phyloP scores from a whole-genome alignment of 23 tunicate genomes.

The Phallusia fumigata region DNA sequence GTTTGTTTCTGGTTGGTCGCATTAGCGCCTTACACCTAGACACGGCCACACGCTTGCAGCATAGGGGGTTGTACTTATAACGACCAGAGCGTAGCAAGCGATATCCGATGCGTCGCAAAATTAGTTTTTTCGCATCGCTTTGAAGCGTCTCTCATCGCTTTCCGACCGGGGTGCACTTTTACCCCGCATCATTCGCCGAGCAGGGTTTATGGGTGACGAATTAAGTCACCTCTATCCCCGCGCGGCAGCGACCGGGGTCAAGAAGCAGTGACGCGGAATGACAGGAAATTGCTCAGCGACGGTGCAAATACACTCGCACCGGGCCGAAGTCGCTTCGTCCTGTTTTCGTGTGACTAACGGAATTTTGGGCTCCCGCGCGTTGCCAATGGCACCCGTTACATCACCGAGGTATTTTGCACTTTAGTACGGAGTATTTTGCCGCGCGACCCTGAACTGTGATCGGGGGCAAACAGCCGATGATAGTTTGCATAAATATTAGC shows the following conservation, averaged over 20 bases:
- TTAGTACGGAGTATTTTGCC: background rate
- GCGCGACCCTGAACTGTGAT: background rate
- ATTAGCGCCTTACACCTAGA: background rate
- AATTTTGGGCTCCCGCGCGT: background rate
- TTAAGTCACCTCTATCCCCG: slow-evolving; percentile 12
- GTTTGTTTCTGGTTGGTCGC: background rate
- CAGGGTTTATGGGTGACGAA: slow-evolving; percentile 19
- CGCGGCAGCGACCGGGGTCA: background rate
- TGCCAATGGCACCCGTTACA: background rate
- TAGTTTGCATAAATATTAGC: background rate
- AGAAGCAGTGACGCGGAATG: slow-evolving; percentile 2
- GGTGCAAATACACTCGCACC: slow-evolving; percentile 5
- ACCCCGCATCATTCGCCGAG: slow-evolving; percentile 9
- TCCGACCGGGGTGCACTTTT: background rate
- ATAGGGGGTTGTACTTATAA: background rate
- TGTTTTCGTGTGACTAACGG: background rate
- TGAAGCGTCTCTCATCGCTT: background rate
- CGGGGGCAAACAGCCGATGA: background rate
- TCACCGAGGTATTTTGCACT: background rate
- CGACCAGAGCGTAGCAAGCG: background rate
- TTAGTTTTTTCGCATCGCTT: background rate
- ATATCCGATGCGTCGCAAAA: slow-evolving; percentile 1
- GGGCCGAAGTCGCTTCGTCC: background rate
- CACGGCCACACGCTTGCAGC: background rate
- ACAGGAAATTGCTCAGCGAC: slow-evolving; percentile 28